Evolutionary conservation across 2,888 invertebrate genomes (phyloP).

Genomic region (Tachina fera): DNA sequence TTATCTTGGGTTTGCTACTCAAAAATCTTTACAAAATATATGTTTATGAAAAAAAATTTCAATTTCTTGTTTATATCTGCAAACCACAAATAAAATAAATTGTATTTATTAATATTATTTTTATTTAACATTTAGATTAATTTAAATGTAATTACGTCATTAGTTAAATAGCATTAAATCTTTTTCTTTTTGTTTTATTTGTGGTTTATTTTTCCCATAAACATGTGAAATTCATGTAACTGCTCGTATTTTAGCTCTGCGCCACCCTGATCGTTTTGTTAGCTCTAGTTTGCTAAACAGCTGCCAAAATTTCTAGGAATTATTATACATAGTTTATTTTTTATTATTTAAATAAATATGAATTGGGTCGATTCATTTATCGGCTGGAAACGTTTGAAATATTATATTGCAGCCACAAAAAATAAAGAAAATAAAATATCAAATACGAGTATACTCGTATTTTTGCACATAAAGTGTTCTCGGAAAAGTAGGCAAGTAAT

Average conservation of each 20-base stretch:
- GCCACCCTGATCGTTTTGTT: not conserved
- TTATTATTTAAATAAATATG: conserved; percentile 6
- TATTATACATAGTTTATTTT: not conserved
- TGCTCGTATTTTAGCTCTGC: not conserved
- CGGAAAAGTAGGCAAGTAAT: conserved; percentile 28
- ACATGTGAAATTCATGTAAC: not conserved
- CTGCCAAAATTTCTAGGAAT: conserved; percentile 48
- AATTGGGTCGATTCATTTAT: conserved; percentile 15
- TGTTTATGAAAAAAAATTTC: conserved; percentile 17
- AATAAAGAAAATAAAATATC: conserved; percentile 42
- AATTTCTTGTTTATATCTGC: conserved; percentile 14
- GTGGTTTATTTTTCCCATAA: not conserved
- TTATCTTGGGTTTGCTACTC: conserved; percentile 42
- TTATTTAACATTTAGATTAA: not conserved
- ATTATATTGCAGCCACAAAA: conserved; percentile 19
- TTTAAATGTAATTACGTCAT: conserved; percentile 10
- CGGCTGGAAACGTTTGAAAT: conserved; percentile 49
- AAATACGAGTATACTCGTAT: conserved; percentile 39
- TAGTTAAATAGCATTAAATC: not conserved
- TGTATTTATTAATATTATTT: conserved; percentile 16
- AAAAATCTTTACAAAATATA: conserved; percentile 29
- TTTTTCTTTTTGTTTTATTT: not conserved
- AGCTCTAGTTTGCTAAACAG: conserved; percentile 27
- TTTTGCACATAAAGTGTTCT: conserved; percentile 67
- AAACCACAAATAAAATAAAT: conserved; percentile 51